These are phyloP conservation scores for Podotricha telesiphe DNA, from an alignment of 2,888 invertebrate genomes.

Conservation along the genomic window DNA sequence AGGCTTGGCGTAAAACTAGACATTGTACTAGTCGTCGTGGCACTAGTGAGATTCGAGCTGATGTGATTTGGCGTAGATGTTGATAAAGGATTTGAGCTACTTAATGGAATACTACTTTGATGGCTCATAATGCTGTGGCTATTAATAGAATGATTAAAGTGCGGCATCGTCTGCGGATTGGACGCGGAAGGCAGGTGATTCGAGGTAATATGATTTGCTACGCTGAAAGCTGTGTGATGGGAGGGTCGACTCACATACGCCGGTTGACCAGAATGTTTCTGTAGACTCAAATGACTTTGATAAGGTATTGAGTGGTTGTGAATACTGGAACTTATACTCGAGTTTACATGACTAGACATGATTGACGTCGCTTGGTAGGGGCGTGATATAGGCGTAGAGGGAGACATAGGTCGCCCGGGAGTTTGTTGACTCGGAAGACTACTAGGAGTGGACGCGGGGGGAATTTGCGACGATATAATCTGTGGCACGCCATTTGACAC, in stretches of 20 bases:
- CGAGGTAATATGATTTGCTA: conserved; percentile 75
- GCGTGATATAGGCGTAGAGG: conserved; percentile 68
- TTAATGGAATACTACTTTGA: conserved; percentile 62
- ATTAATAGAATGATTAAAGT: conserved; percentile 64
- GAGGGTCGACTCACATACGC: conserved; percentile 71
- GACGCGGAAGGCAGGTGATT: conserved; percentile 82
- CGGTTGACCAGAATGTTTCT: conserved; percentile 79
- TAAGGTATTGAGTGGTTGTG: conserved; percentile 74
- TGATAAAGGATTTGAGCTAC: conserved; percentile 58
- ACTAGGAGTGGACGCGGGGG: conserved; percentile 64
- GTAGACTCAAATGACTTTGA: conserved; percentile 77
- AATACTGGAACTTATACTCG: conserved; percentile 75
- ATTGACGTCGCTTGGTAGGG: conserved; percentile 72
- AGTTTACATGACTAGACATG: conserved; percentile 82
- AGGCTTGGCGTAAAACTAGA: conserved; percentile 67
- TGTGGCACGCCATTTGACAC: conserved; percentile 57
- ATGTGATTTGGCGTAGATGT: conserved; percentile 65
- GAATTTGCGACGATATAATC: conserved; percentile 61
- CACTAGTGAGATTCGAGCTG: conserved; percentile 59
- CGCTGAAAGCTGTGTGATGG: conserved; percentile 73
- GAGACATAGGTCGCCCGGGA: conserved; percentile 66
- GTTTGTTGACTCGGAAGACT: conserved; percentile 76
- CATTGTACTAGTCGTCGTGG: conserved; percentile 62
- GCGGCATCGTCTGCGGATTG: conserved; percentile 67
- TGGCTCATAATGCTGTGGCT: conserved; percentile 73